A percentile compares a stretch with the other conserved stretches of the same genome.
Conservation (phyloP, 2,797 vertebrate species). For the Xenentodon cancila region DNA sequence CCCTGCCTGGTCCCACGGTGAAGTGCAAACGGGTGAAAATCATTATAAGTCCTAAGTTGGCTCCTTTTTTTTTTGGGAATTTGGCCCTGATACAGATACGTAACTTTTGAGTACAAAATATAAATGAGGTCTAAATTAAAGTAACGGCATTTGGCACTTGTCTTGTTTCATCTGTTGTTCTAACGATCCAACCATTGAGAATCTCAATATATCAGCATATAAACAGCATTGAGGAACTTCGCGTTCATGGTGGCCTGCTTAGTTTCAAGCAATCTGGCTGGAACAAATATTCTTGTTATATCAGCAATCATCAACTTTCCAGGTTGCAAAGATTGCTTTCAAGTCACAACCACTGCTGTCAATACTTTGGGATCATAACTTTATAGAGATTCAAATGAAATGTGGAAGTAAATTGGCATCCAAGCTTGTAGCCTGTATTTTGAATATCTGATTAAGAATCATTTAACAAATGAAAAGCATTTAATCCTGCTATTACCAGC, state of each 20-base stretch:
- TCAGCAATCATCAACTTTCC: constrained; percentile 11
- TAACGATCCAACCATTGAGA: neutral
- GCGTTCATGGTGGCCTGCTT: constrained; percentile 10
- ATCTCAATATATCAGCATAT: constrained; percentile 20
- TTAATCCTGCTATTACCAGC: constrained; percentile 34
- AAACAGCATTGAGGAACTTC: constrained; percentile 1
- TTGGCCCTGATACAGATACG: constrained; percentile 7
- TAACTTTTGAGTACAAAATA: constrained; percentile 31
- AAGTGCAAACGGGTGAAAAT: no score
- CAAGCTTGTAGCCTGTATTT: constrained; percentile 8
- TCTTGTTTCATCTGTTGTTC: constrained; percentile 17
- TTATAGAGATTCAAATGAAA: constrained; percentile 10
- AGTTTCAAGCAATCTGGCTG: neutral
- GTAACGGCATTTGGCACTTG: constrained; percentile 40
- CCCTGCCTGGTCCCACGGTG: no score
- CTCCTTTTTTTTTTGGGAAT: no score
- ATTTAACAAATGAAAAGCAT: constrained; percentile 18
- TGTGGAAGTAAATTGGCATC: constrained; percentile 2
- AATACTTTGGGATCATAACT: constrained; percentile 20
- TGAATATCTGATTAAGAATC: constrained; percentile 6
- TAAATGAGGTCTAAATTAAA: constrained; percentile 47
- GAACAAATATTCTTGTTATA: constrained; percentile 1
- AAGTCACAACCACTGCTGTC: constrained; percentile 4
- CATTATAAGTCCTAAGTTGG: no score
- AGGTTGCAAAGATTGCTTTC: constrained; percentile 5